Conservation (phyloP, 2,888 invertebrate genomes). For the Erpobdella octoculata region DNA sequence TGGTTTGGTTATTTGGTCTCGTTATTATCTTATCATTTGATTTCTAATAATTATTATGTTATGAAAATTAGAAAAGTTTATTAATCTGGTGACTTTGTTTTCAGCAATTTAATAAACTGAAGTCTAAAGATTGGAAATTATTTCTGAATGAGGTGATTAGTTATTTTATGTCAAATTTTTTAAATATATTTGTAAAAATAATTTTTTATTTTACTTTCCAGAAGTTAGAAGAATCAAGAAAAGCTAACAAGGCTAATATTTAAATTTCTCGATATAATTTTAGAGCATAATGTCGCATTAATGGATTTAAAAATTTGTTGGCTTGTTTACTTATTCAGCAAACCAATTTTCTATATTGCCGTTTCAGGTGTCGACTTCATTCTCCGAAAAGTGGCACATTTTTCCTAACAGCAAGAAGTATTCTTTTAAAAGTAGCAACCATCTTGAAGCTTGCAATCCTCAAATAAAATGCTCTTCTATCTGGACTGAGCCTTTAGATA, state of each 20-base stretch:
- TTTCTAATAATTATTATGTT: no score
- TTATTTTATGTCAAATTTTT: neutral
- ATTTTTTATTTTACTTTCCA: neutral
- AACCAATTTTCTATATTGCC: neutral
- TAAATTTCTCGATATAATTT: neutral
- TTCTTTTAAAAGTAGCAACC: neutral
- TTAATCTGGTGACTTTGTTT: no score
- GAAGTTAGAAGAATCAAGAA: neutral
- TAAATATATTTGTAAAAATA: neutral
- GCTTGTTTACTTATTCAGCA: no score
- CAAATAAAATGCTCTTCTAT: neutral
- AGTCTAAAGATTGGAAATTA: neutral
- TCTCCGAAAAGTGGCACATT: conserved; percentile 10
- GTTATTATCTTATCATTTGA: neutral
- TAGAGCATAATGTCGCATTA: no score
- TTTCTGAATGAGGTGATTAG: neutral
- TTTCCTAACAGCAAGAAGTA: neutral
- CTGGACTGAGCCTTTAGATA: neutral
- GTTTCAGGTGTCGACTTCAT: neutral
- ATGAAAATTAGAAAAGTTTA: no score
- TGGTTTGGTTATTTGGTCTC: neutral
- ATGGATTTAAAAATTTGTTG: no score
- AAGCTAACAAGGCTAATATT: neutral
- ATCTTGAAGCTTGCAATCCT: conserved; percentile 23
- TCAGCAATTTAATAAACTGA: neutral